Base-by-base conservation (phyloP, 2,888 invertebrate species). In the Nasonovia ribisnigri region DNA sequence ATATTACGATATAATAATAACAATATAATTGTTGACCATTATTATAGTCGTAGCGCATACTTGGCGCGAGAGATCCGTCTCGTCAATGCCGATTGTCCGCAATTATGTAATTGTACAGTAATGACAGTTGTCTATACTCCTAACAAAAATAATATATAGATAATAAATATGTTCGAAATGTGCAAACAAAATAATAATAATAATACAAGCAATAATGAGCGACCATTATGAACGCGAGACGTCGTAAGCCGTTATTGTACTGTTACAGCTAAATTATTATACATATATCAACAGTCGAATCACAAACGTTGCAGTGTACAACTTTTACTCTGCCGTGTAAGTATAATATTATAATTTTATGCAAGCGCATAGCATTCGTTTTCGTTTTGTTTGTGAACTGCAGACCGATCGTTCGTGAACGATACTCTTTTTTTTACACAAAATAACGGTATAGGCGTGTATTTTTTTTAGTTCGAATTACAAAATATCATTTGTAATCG, bases 81-180 rank as follows among this genome's bases (percentile, higher is more conserved):
- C 84, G 91, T 91, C 91, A 84, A 84, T 54, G n/a, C 42, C 84
- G 54, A 91, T 91, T 84, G 91, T 84, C 51, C 84, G 42, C 51
- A 42, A 54, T 54, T 54, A 54, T 54, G 5, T 8, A 6, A 13
- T 26, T 89, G 24, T 46, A 6, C 20, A 1, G 67, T 20, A 43
- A 51, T 91, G 51, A 84, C 91, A 42, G 84, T 91, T 54, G 51
- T 84, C 36, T 48, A 51, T n/a, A 54, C 8, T 6, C 51, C 36
- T 88, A 51, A 54, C 51, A 36, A 42, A 24, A 0, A 29, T 43
- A 86, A 26, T 86, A 46, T 43, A 46, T 84, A 84, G 1, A 51
- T 51, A 84, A 43, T 51, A 84, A 43, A 43, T 77, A 46, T 46
- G 46, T 86, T 51, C 3, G 54, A 51, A 51, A 88, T 24, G 88